Conservation (phyloP, 1,140 invertebrate species). For the Eufriesea mexicana region DNA sequence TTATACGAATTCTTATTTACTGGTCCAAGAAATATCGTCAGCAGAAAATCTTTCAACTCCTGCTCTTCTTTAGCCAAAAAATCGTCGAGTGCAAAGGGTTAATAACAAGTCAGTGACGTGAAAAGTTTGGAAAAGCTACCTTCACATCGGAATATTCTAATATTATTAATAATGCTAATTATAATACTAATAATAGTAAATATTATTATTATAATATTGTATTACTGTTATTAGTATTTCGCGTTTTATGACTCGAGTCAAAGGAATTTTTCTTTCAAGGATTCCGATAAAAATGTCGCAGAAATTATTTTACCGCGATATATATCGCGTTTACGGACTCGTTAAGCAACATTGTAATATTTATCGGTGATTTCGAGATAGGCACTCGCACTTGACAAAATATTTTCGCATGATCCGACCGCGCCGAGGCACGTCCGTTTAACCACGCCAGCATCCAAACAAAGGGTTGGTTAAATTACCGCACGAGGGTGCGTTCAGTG, state of each 20-base stretch:
- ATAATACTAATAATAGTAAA: too few species aligned
- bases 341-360: conserved; percentile 9
- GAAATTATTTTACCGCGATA: neutral
- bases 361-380: conserved; percentile 31
- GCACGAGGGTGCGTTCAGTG: neutral
- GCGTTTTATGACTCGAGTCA: neutral
- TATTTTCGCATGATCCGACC: conserved; percentile 39
- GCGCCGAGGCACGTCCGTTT: conserved; percentile 29
- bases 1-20: too few species aligned
- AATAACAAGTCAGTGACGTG: too few species aligned
- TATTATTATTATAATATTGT: too few species aligned
- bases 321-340: conserved; percentile 17
- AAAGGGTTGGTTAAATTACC: conserved; percentile 54
- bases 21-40: too few species aligned
- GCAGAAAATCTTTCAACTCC: too few species aligned
- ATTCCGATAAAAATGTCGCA: neutral
- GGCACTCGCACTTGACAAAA: conserved; percentile 60
- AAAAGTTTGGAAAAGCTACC: neutral
- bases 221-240: too few species aligned
- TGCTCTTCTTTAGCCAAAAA: too few species aligned
- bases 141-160: neutral
- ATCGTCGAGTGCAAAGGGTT: too few species aligned
- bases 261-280: neutral
- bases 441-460: conserved; percentile 45
- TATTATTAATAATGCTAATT: too few species aligned